phyloP scores from a whole-genome alignment of 2,888 invertebrate species.

The Temnothorax unifasciatus region DNA sequence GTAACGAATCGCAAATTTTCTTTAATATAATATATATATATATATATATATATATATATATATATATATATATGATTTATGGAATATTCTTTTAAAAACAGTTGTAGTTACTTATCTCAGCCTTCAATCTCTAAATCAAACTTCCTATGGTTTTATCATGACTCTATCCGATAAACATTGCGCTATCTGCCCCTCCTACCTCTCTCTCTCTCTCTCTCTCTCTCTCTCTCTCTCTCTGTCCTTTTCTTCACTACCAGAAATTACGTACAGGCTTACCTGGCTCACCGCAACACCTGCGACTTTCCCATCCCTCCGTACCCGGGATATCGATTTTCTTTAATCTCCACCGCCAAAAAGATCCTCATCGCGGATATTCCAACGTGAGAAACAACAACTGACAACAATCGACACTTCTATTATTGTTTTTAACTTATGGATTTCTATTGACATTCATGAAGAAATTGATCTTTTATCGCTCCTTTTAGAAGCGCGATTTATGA shows the following conservation, averaged over 20 bases:
- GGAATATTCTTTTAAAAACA: not conserved
- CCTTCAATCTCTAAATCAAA: conserved; percentile 13
- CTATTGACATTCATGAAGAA: not conserved
- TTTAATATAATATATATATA: not conserved
- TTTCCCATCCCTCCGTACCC: conserved; percentile 62
- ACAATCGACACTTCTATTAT: conserved; percentile 37
- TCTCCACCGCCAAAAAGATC: conserved; percentile 67
- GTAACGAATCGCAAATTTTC: not conserved
- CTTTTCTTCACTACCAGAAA: conserved; percentile 59
- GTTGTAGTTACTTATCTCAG: conserved; percentile 7
- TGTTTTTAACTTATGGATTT: conserved; percentile 49
- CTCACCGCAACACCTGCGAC: conserved; percentile 72
- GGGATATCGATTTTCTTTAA: conserved; percentile 77
- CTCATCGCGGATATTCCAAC: conserved; percentile 58
- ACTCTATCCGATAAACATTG: conserved; percentile 60
- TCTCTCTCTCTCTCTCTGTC: conserved; percentile 20
- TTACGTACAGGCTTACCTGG: conserved; percentile 69
- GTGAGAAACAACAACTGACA: conserved; percentile 53
- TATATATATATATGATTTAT: not conserved
- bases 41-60: not conserved
- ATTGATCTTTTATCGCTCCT: not conserved
- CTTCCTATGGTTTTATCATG: conserved; percentile 54
- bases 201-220: conserved; percentile 46
- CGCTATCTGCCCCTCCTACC: not conserved
- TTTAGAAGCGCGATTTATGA: not conserved